phyloP scores from a whole-genome alignment of 1,140 invertebrate genomes.

The Drosophila baimaii region DNA sequence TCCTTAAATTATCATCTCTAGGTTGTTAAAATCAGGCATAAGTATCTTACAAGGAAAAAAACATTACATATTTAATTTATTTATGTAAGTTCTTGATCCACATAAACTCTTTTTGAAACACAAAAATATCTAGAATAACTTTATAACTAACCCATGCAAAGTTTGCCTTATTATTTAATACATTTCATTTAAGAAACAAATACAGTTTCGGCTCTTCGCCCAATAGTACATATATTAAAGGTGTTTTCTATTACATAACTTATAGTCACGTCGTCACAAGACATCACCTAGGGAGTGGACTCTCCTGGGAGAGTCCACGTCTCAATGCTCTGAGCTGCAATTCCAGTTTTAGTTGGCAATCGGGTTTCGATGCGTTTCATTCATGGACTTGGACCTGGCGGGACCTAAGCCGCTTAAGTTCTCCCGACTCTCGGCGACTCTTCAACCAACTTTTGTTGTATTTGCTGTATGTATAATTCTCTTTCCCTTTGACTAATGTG shows the following conservation, averaged over 20 bases:
- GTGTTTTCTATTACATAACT: no score
- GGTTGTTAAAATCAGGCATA: no score
- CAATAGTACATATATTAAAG: no score
- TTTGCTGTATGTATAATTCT: conserved; percentile 26
- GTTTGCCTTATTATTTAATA: not conserved
- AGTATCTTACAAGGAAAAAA: no score
- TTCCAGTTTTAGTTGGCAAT: conserved; percentile 68
- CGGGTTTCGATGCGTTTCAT: conserved; percentile 71
- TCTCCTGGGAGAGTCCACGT: not conserved
- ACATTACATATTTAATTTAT: not conserved
- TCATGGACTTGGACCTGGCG: conserved; percentile 47
- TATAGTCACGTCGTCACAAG: no score
- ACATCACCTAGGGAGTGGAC: not conserved
- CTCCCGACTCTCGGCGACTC: conserved; percentile 26
- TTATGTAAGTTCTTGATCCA: no score
- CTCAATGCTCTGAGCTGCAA: conserved; percentile 59
- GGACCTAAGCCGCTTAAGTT: conserved; percentile 73
- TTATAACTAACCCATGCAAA: not conserved
- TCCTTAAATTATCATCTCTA: no score
- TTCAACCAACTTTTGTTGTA: conserved; percentile 8
- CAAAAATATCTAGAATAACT: no score
- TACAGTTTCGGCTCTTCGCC: no score
- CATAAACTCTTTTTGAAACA: no score
- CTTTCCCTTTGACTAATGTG: conserved; percentile 74
- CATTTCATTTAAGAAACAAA: not conserved